Evolutionary conservation across 2,113 vertebrate genomes (phyloP).

Genomic region (Todiramphus saurophagus): DNA sequence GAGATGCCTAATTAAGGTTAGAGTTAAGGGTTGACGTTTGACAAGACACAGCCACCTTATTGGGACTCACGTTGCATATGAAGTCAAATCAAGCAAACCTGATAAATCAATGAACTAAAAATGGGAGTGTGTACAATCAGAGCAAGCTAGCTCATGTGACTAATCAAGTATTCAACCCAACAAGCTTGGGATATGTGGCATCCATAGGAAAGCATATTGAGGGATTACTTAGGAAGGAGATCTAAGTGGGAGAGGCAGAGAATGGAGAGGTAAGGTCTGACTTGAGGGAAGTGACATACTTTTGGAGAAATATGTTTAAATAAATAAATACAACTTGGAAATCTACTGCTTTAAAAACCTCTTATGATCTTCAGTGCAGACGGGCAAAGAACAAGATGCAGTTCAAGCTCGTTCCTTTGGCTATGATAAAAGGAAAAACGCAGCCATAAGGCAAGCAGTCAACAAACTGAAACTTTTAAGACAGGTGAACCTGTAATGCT

Average conservation of each 20-base stretch:
- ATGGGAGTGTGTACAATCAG: neutral
- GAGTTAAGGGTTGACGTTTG: neutral
- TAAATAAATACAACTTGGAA: neutral
- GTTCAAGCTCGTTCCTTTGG: neutral
- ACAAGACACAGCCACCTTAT: neutral
- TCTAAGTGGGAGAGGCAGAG: neutral
- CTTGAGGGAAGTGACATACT: neutral
- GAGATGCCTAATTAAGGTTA: neutral
- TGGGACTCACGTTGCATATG: fast-evolving
- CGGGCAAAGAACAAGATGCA: neutral
- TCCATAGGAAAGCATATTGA: neutral
- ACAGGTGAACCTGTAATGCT: neutral
- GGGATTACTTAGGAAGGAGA: neutral
- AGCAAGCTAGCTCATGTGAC: neutral
- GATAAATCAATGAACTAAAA: neutral
- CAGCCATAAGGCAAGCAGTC: neutral
- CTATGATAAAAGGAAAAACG: neutral
- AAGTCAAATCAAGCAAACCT: neutral
- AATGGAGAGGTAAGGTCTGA: neutral
- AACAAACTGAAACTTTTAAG: neutral
- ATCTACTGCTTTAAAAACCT: neutral
- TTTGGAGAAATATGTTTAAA: neutral
- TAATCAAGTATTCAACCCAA: neutral
- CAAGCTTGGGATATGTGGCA: neutral
- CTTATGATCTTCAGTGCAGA: neutral